Evolutionary conservation across 2,113 vertebrate species (phyloP), one percentile per base, ranked within the genome.

Genomic region (Thryonomys swinderianus): DNA sequence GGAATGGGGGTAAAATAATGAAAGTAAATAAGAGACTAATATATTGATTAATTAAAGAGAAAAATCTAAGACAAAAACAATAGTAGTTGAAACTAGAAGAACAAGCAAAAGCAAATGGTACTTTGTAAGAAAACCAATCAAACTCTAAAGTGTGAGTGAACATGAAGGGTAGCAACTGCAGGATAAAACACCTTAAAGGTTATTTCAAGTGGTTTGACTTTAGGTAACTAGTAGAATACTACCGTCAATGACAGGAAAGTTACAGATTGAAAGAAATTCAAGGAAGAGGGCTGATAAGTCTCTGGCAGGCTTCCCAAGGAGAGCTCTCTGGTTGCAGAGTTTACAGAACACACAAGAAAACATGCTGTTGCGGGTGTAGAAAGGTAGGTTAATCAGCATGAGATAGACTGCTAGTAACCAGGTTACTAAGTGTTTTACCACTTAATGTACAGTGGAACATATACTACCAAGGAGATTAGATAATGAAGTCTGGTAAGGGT

Each of bases 71-170:
- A 90, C 10, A 66, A 92, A 85, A 2, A 40, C 4, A 87, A 16
- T 64, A 81, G 21, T 1, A 37, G 74, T 0, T 89, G 30, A 86
- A 91, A 89, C 21, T 34, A 93, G 30, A 14, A 61, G n/a, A 74
- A 71, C 62, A 37, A 59, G 85, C 34, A 86, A 93, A 94, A 55
- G 84, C 42, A 87, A 84, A 66, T 61, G 18, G 8, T 30, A 45
- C 9, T n/a, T 67, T 53, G 73, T 16, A 53, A 84, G 64, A 85
- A 95, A 97, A 90, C 2, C 48, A 92, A 85, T 88, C 55, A 86
- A 69, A 84, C 51, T 66, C 32, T 55, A n/a, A n/a, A 91, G 4
- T 73, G 51, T 73, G 76, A 82, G 4, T 67, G n/a, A 88, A 80
- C 13, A 61, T 71, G 32, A 94, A 93, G 16, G 62, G 57, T 80